A percentile compares a stretch with the other conserved stretches of the same genome.
Conservation (phyloP, 2,113 vertebrate genomes). For the Lepus timidus region DNA sequence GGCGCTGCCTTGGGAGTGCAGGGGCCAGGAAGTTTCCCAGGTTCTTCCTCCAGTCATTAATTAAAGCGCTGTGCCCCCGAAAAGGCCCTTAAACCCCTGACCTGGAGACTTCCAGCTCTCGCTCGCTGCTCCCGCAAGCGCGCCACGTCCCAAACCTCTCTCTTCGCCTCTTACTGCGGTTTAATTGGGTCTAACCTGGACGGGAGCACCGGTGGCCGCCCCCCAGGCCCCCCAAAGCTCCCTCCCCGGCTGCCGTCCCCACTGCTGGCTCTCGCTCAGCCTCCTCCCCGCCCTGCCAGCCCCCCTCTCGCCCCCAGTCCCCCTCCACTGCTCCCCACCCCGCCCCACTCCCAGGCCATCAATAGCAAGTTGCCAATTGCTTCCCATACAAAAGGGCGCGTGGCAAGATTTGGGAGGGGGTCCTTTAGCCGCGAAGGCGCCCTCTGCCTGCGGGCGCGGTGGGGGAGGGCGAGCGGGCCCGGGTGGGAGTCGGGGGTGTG, state of each 20-base stretch:
- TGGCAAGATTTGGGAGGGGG: not conserved
- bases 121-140: not conserved
- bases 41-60: not conserved
- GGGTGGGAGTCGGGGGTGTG: not conserved
- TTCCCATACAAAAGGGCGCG: not conserved
- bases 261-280: no score
- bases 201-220: not conserved
- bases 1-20: not conserved
- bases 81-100: conserved; percentile 52
- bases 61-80: not conserved
- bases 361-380: not conserved
- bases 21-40: not conserved
- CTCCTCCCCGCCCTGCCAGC: not conserved
- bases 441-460: not conserved
- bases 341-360: not conserved
- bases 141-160: not conserved
- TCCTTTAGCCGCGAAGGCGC: not conserved
- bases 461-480: no score
- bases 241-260: not conserved
- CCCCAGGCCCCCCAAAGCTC: not conserved
- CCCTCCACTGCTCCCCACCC: not conserved
- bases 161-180: not conserved
- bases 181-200: conserved; percentile 48
- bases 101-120: not conserved
- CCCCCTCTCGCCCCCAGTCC: no score